Base-by-base conservation (phyloP, 2,113 vertebrate species). In the Eulemur macaco region DNA sequence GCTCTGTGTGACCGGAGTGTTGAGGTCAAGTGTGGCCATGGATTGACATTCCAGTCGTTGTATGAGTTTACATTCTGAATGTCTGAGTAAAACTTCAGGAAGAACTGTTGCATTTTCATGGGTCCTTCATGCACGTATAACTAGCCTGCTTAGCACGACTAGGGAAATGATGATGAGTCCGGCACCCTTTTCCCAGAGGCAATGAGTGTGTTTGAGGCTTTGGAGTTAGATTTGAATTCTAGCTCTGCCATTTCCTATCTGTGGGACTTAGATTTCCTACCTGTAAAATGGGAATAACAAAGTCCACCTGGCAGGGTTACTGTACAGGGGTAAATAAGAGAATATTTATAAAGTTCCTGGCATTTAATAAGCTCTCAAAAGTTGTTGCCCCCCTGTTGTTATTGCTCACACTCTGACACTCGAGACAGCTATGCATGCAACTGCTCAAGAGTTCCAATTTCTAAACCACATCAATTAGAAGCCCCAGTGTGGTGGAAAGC, bases 401-500 rank as follows among this genome's bases (percentile, higher is more conserved):
- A 31, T 78, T 50, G 76, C 23, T 25, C 23, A 20, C 15, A 58
- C 25, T 81, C 13, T 74, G 58, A 23, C 56, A 27, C 6, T 47
- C 6, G 37, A 86, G 63, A 84, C 21, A 86, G 7, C 74, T 39
- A 10, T 58, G 68, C 0, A 25, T 14, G 29, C 1, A 23, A 27
- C 63, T 89, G 37, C 45, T 34, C 15, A 39, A 76, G 76, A 83
- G 74, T 95, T 91, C 45, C 42, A 6, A 84, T 91, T 96, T 93
- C 80, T 71, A 88, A 95, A 45, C 9, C 78, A 86, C 8, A 39
- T 29, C 3, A 14, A 45, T 64, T 37, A 85, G 50, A 78, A 94
- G 18, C 10, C 4, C 31, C 27, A n/a, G 42, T 4, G 23, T 39
- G 17, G 6, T 21, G 31, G 85, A 12, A 27, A 76, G 27, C 45